These are phyloP conservation scores for Paracentrotus lividus DNA, from an alignment of 53 echinoderm and acorn worm species.

Conservation along the genomic window DNA sequence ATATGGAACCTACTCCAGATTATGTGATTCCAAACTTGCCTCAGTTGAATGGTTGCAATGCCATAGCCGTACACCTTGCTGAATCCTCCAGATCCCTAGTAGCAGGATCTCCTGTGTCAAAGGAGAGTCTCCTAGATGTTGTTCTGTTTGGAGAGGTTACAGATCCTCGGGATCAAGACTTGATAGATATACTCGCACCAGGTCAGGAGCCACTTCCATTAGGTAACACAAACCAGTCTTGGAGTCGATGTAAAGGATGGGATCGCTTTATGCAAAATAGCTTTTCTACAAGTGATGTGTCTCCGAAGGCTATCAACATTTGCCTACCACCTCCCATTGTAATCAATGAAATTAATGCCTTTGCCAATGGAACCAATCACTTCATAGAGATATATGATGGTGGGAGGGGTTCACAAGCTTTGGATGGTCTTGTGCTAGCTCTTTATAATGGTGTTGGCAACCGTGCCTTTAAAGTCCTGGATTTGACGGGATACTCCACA, in stretches of 20 bases:
- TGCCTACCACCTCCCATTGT: constrained; percentile 82
- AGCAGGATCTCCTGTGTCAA: constrained; percentile 72
- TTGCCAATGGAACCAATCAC: constrained; percentile 31
- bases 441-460: constrained; percentile 72
- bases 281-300: constrained; percentile 70
- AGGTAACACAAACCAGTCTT: constrained; percentile 28
- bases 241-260: constrained; percentile 83
- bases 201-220: constrained; percentile 54
- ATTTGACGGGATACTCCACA: constrained; percentile 82
- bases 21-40: constrained; percentile 58
- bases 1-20: constrained; percentile 62
- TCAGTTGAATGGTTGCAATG: constrained; percentile 72
- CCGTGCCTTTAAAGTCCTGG: constrained; percentile 67
- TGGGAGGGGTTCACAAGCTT: constrained; percentile 75
- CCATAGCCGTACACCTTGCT: constrained; percentile 81
- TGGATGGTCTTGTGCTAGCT: constrained; percentile 87
- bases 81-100: constrained; percentile 59
- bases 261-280: constrained; percentile 77
- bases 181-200: constrained; percentile 64
- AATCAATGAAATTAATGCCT: constrained; percentile 93
- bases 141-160: constrained; percentile 82
- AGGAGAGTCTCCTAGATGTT: constrained; percentile 81
- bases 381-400: constrained; percentile 93
- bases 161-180: constrained; percentile 52
- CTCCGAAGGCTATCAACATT: constrained; percentile 80